phyloP scores from a whole-genome alignment of 1,140 invertebrate genomes.

The Centruroides vittatus region DNA sequence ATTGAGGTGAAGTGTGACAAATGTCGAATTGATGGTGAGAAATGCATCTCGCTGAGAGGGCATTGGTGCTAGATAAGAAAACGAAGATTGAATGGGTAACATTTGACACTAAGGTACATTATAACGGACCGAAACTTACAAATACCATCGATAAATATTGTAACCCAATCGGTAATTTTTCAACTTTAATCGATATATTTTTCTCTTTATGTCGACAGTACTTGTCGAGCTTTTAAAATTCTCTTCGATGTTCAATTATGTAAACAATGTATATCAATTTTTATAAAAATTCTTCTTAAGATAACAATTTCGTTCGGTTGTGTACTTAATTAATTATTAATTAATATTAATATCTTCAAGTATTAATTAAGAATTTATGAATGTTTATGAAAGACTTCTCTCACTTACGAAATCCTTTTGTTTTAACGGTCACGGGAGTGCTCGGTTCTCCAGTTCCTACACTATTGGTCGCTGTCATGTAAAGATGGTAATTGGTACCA shows the following conservation, averaged over 20 bases:
- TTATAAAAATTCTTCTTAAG: not conserved
- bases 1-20: slow-evolving; percentile 31
- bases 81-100: not conserved
- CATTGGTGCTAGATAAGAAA: slow-evolving; percentile 17
- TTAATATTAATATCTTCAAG: not conserved
- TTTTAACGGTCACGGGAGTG: slow-evolving; percentile 25
- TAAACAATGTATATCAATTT: not conserved
- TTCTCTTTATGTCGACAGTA: too few relatives aligned
- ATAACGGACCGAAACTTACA: too few relatives aligned
- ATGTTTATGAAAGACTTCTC: not conserved
- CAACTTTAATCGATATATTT: not conserved
- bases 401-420: slow-evolving; percentile 29
- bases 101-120: too few relatives aligned
- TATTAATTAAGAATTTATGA: not conserved
- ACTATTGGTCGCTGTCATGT: slow-evolving; percentile 30
- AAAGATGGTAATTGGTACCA: slow-evolving; percentile 45
- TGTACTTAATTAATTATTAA: not conserved
- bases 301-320: not conserved
- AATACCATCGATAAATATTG: too few relatives aligned
- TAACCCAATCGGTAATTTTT: not conserved
- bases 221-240: too few relatives aligned
- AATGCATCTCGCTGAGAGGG: slow-evolving; percentile 17
- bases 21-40: slow-evolving; percentile 29
- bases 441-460: slow-evolving; percentile 29
- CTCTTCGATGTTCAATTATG: too few relatives aligned